Conservation (phyloP, 2,797 vertebrate genomes). For the Sebastes vulpes region DNA sequence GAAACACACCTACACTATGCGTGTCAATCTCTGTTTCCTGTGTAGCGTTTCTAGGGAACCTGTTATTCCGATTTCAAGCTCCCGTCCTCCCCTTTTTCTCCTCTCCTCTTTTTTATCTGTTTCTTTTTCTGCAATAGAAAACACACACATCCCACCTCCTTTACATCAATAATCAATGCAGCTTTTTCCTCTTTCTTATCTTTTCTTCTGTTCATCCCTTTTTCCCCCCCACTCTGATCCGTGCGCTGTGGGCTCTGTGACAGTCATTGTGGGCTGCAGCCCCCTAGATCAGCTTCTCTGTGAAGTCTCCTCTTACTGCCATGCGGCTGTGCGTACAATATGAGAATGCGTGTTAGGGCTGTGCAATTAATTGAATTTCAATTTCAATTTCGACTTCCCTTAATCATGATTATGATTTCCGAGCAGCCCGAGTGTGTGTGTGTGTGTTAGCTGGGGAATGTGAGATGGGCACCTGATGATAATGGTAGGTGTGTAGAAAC, state of each 20-base stretch:
- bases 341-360: not conserved
- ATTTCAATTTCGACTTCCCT: too few species aligned
- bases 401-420: too few species aligned
- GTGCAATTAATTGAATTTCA: too few species aligned
- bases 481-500: not conserved
- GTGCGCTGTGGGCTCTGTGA: constrained; percentile 9
- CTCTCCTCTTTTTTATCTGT: not conserved
- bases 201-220: constrained; percentile 12
- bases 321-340: not conserved
- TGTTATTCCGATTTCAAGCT: not conserved
- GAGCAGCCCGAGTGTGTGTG: too few species aligned
- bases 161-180: constrained; percentile 27
- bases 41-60: constrained; percentile 10
- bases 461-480: not conserved
- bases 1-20: constrained; percentile 27
- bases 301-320: constrained; percentile 34
- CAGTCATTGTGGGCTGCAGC: constrained; percentile 44
- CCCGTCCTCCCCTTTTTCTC: not conserved
- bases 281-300: constrained; percentile 34
- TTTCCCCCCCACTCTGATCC: constrained; percentile 9
- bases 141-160: constrained; percentile 23
- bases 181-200: not conserved
- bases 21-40: constrained; percentile 27
- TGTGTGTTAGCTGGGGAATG: not conserved
- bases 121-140: constrained; percentile 12